A percentile compares a stretch with the other conserved stretches of the same genome.
Conservation (phyloP, 2,888 invertebrate species). For the Automeris io region DNA sequence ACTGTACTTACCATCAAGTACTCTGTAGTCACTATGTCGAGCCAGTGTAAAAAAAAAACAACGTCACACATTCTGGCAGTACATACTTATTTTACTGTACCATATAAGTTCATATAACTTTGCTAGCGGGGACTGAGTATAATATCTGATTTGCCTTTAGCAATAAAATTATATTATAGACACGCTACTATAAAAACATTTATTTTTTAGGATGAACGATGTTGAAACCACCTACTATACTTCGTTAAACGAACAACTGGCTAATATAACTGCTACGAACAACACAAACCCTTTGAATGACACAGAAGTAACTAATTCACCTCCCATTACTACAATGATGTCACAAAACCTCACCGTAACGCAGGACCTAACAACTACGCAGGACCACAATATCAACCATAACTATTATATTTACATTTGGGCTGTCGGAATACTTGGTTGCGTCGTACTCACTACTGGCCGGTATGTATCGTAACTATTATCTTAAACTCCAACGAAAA, state of each 20-base stretch:
- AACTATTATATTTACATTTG: constrained; percentile 75
- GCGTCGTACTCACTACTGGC: constrained; percentile 78
- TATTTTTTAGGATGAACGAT: constrained; percentile 58
- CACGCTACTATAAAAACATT: background rate
- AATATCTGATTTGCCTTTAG: too few relatives aligned
- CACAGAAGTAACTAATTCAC: constrained; percentile 12
- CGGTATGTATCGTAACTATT: constrained; percentile 37
- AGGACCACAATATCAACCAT: constrained; percentile 34
- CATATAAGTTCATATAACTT: too few relatives aligned
- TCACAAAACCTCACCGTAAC: constrained; percentile 38
- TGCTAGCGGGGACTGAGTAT: too few relatives aligned
- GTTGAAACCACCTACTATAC: constrained; percentile 35
- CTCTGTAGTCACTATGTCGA: too few relatives aligned
- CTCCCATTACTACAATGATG: constrained; percentile 13
- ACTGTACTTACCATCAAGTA: too few relatives aligned
- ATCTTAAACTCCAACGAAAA: background rate
- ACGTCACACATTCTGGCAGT: too few relatives aligned
- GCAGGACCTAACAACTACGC: constrained; percentile 33
- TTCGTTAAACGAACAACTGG: constrained; percentile 3
- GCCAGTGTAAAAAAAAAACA: too few relatives aligned
- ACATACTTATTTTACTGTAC: too few relatives aligned
- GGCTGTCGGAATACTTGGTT: constrained; percentile 73
- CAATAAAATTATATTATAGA: background rate
- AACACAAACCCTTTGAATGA: constrained; percentile 10
- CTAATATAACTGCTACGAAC: constrained; percentile 4